Evolutionary conservation across 2,888 invertebrate species (phyloP), one percentile per base, ranked within the genome.

Genomic region (Dicyrtomina minuta): DNA sequence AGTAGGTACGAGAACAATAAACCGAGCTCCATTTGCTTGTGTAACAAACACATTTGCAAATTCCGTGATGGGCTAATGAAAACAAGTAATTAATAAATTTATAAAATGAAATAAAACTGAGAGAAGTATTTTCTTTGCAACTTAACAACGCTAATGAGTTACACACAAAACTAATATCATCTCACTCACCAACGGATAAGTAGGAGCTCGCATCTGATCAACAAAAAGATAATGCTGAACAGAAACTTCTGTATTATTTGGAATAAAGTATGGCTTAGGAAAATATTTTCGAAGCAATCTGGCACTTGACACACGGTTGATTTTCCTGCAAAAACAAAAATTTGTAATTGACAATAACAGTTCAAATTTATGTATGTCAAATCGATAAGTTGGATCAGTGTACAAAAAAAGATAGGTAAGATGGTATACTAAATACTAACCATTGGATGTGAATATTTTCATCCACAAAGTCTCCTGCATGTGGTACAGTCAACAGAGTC

Each of bases 21-120:
- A 86, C 79, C 93, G 86, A 65, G 86, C 85, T 13, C 93, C 93
- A 80, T 86, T 86, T 12, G 88, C 87, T 80, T 89, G 89, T 74
- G 89, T 85, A 15, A 92, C 80, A 82, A 91, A 89, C 64, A 92
- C 88, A 81, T 89, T 90, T 77, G 89, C 89, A 80, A 93, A 93
- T 81, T 93, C 92, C 13, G 91, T 89, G 79, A 90, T 88, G 12
- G 93, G 92, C 85, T 85, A 71, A 56, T 13, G 41, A 70, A 66
- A 56, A 24, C 22, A 26, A 64, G 13, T 12, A 55, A 27, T 64
- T 69, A 4, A 46, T 5, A 59, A 44, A 33, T 59, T 33, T 20
- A 33, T 39, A 55, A 44, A 33, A 46, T 53, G 20, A 1, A 66
- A 49, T 15, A 49, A 62, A 22, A 15, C 60, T 33, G 24, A 46